Evolutionary conservation across 2,113 vertebrate genomes (phyloP).

Genomic region (Prietella phreatophila): DNA sequence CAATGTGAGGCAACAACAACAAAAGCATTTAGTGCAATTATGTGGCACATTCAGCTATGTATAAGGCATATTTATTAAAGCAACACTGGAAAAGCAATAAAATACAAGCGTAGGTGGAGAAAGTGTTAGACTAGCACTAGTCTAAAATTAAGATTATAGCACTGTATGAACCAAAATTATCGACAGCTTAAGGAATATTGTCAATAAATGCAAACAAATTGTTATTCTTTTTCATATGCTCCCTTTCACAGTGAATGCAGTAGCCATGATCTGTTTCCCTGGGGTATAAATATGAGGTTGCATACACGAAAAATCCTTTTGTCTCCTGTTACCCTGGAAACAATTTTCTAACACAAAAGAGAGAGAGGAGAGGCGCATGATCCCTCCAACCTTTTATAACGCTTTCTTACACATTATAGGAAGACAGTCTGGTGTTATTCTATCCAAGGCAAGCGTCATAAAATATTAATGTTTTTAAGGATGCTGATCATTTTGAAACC

Average conservation of each 20-base stretch:
- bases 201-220: neutral
- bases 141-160: neutral
- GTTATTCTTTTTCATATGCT: neutral
- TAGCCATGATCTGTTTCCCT: neutral
- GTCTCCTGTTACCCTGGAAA: neutral
- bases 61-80: constrained; percentile 7
- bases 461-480: neutral
- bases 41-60: neutral
- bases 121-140: neutral
- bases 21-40: neutral
- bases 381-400: neutral
- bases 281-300: neutral
- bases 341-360: neutral
- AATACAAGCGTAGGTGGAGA: neutral
- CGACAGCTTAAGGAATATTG: neutral
- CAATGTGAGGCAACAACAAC: neutral
- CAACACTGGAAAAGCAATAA: too few relatives aligned
- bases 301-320: neutral
- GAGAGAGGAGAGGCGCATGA: neutral
- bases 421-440: neutral
- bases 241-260: neutral
- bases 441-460: neutral
- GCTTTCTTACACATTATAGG: neutral
- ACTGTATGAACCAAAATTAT: neutral
- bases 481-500: neutral